These are phyloP conservation scores for Chymomyza procnemis DNA, from an alignment of 2,888 invertebrate species.

Conservation along the genomic window DNA sequence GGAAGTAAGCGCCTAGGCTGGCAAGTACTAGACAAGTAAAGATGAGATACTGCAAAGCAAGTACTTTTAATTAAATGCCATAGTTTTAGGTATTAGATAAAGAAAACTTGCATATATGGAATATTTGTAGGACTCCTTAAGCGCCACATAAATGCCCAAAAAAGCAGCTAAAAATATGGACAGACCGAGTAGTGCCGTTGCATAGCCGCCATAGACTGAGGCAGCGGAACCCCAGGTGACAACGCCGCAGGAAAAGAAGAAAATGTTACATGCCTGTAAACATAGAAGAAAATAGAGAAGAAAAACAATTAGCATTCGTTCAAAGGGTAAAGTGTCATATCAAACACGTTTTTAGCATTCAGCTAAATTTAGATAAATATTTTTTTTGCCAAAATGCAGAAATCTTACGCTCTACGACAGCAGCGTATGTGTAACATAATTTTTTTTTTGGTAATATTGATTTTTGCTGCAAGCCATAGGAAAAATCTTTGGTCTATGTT, in stretches of 20 bases:
- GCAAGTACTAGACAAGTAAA: slow-evolving; percentile 41
- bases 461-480: not conserved
- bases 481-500: not conserved
- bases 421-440: not conserved
- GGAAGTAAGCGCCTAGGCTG: slow-evolving; percentile 59
- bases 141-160: slow-evolving; percentile 65
- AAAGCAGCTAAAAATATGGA: slow-evolving; percentile 60
- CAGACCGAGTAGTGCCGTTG: slow-evolving; percentile 52
- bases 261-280: slow-evolving; percentile 53
- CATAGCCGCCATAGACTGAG: slow-evolving; percentile 65
- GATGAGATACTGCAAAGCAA: slow-evolving; percentile 47
- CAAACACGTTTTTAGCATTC: not conserved
- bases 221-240: slow-evolving; percentile 67
- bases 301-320: not conserved
- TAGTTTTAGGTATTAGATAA: too few relatives aligned
- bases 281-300: not conserved
- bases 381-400: not conserved
- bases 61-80: not conserved
- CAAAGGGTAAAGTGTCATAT: not conserved
- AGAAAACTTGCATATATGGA: slow-evolving; percentile 56
- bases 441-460: slow-evolving; percentile 3
- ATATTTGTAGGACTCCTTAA: slow-evolving; percentile 67
- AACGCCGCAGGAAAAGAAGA: slow-evolving; percentile 72
- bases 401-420: not conserved
- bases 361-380: not conserved